Conservation (phyloP, 2,888 invertebrate genomes). For the Odontocolon sp. region DNA sequence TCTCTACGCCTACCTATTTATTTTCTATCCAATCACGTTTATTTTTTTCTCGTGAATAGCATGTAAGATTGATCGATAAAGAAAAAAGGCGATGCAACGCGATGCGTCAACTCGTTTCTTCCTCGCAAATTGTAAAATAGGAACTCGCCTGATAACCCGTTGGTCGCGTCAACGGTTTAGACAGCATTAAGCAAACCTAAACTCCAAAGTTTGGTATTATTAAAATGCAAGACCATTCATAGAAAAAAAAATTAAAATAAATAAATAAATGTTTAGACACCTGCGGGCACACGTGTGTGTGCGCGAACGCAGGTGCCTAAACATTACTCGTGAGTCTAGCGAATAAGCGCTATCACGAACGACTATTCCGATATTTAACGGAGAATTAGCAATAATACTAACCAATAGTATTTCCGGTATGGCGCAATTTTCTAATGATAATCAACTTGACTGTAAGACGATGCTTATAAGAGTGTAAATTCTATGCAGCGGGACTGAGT, state of each 20-base stretch:
- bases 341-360: no score
- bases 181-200: slow-evolving; percentile 21
- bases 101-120: slow-evolving; percentile 41
- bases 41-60: slow-evolving; percentile 53
- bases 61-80: slow-evolving; percentile 64
- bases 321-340: no score
- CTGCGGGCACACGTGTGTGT: no score
- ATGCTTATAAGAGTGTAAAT: slow-evolving; percentile 74
- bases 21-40: slow-evolving; percentile 45
- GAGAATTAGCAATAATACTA: slow-evolving; percentile 54
- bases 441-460: slow-evolving; percentile 69
- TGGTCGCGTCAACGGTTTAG: slow-evolving; percentile 21
- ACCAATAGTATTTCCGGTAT: slow-evolving; percentile 54
- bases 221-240: no score
- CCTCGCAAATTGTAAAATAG: slow-evolving; percentile 58
- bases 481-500: slow-evolving; percentile 76
- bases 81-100: slow-evolving; percentile 42
- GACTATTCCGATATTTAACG: slow-evolving; percentile 32
- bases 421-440: slow-evolving; percentile 62
- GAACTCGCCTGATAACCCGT: slow-evolving; percentile 39
- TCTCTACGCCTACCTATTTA: slow-evolving; percentile 45
- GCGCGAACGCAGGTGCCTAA: no score
- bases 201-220: slow-evolving; percentile 19
- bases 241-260: not conserved
- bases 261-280: not conserved